Conservation (phyloP, 2,888 invertebrate species). For the Ophion ellenae region DNA sequence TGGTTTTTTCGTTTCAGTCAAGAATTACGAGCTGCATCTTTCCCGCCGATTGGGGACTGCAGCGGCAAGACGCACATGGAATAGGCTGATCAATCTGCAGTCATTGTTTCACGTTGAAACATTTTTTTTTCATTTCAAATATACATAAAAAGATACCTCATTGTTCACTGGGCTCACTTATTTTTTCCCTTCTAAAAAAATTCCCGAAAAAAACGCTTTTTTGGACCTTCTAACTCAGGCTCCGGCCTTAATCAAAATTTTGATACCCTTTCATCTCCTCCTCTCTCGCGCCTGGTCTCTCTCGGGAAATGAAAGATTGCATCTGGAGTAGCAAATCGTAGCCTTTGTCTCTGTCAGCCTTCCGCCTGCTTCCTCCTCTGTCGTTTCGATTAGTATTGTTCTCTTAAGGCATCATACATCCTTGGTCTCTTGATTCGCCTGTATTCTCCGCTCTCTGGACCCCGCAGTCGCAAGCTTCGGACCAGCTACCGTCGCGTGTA, state of each 20-base stretch:
- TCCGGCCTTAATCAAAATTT: neutral
- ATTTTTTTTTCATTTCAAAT: too few species aligned
- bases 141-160: too few species aligned
- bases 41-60: too few species aligned
- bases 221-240: too few species aligned
- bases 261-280: neutral
- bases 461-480: neutral
- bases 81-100: too few species aligned
- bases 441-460: neutral
- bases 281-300: neutral
- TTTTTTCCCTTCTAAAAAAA: too few species aligned
- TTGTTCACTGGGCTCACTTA: too few species aligned
- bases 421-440: constrained; percentile 26
- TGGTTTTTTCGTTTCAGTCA: too few species aligned
- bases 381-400: constrained; percentile 15
- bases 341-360: neutral
- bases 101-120: too few species aligned
- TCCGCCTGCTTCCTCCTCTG: neutral
- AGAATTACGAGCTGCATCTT: too few species aligned
- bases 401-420: constrained; percentile 15
- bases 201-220: too few species aligned
- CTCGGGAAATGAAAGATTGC: constrained; percentile 28
- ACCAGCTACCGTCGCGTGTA: constrained; percentile 1
- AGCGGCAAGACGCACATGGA: too few species aligned
- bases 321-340: constrained; percentile 25